Base-by-base conservation (phyloP, 2,888 invertebrate species). In the Eilema depressum region DNA sequence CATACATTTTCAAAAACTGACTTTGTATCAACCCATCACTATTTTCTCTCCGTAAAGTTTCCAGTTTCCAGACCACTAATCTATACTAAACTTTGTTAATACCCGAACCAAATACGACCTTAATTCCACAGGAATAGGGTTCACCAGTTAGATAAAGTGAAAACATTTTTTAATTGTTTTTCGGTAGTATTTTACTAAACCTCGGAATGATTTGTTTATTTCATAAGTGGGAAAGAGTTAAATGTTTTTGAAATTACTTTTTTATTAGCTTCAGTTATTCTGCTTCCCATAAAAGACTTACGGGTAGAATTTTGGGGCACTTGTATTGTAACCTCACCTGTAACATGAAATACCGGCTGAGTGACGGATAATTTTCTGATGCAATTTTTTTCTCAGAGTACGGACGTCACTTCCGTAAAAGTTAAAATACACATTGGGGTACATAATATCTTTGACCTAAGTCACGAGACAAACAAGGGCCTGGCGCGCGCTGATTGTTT, bases 1-100 rank as follows among this genome's bases (percentile, higher is more conserved):
- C 12, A 2, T 37, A 41, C 3, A 37, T 37, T 37, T 5, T 37
- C 12, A 1, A 12, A 37, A 41, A 41, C 17, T 17, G 41, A 37
- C 17, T 41, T 17, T 37, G 33, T 12, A 37, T 37, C 57, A 61
- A 53, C 76, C 28, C 83, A 82, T 74, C 83, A 74, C 80, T 82
- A 79, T 71, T 77, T 70, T 73, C 75, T 75, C 75, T 41, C 63
- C 77, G 75, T 75, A 81, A 88, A 88, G 87, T 88, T 82, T 75
- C 68, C 69, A 73, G 75, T 73, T 86, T 83, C 82, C 82, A 79
- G 73, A 86, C 88, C 88, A 85, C 91, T 89, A 91, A 91, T 91
- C 91, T 86, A 87, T 88, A 89, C 86, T 83, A 85, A 89, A 90
- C 85, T 88, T 87, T 81, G 74, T 82, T 86, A 86, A 86, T 84